phyloP scores from a whole-genome alignment of 2,888 invertebrate species.

The Tetropium fuscum region DNA sequence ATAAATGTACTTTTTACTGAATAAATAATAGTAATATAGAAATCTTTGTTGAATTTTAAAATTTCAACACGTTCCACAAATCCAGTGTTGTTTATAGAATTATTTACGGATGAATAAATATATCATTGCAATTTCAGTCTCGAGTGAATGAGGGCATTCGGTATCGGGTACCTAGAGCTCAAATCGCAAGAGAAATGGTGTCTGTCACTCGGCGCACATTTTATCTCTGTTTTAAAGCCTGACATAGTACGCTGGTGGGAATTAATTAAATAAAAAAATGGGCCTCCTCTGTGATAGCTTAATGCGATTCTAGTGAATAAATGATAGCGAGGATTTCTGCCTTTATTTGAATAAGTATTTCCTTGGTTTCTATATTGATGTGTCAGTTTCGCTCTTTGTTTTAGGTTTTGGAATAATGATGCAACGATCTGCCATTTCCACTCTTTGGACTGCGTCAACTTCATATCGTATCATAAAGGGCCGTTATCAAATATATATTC shows the following conservation, averaged over 20 bases:
- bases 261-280: constrained; percentile 65
- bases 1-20: too few species aligned
- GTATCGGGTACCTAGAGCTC: not conserved
- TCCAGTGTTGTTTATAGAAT: too few species aligned
- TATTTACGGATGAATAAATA: not conserved
- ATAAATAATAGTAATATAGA: too few species aligned
- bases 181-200: constrained; percentile 57
- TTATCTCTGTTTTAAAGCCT: constrained; percentile 64
- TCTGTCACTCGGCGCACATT: constrained; percentile 62
- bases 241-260: constrained; percentile 63
- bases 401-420: not conserved
- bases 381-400: not conserved
- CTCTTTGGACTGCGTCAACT: too few species aligned
- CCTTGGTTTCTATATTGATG: constrained; percentile 26
- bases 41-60: too few species aligned
- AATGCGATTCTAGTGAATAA: constrained; percentile 63
- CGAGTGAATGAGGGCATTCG: not conserved
- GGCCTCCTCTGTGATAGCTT: constrained; percentile 60
- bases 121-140: not conserved
- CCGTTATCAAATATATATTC: too few species aligned
- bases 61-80: too few species aligned
- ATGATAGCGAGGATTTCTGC: constrained; percentile 57
- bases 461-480: too few species aligned
- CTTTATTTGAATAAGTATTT: constrained; percentile 57
- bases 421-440: too few species aligned